Conservation (phyloP, 2,113 vertebrate genomes). For the Grallaria varia region DNA sequence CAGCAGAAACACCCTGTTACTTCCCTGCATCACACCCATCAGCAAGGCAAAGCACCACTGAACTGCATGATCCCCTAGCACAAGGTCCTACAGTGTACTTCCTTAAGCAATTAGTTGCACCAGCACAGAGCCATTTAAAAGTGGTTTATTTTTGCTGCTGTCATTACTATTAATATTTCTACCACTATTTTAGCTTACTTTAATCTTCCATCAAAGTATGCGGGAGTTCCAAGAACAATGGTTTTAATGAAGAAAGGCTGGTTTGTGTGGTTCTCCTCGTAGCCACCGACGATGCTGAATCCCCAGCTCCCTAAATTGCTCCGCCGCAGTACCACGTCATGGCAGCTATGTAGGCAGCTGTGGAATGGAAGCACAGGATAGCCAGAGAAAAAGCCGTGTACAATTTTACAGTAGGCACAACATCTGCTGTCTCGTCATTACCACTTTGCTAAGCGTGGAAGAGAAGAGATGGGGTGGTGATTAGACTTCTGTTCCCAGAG, state of each 20-base stretch:
- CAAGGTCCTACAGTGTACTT: not conserved
- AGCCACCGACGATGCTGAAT: slow-evolving; percentile 96
- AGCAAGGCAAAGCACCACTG: not conserved
- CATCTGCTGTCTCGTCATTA: not conserved
- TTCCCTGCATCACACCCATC: not conserved
- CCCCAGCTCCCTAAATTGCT: slow-evolving; percentile 96
- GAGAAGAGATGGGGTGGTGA: not conserved
- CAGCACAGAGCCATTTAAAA: not conserved
- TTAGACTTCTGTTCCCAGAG: not conserved
- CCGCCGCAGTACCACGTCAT: slow-evolving; percentile 92
- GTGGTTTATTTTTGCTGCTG: not conserved
- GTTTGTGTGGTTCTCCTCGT: slow-evolving; percentile 94
- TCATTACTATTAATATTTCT: not conserved
- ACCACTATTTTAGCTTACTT: slow-evolving; percentile 81
- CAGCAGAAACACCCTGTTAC: not conserved
- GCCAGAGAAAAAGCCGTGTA: not conserved
- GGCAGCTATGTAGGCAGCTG: slow-evolving; percentile 93
- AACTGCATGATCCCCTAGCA: not conserved
- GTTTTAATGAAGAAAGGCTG: slow-evolving; percentile 99
- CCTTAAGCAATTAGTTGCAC: not conserved
- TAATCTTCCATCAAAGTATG: slow-evolving; percentile 94
- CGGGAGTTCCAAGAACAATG: slow-evolving; percentile 95
- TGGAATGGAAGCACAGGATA: not conserved
- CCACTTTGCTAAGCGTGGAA: not conserved
- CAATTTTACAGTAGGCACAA: not conserved